Conservation (phyloP, 2,888 invertebrate species). For the Drosophila atroscutellata region DNA sequence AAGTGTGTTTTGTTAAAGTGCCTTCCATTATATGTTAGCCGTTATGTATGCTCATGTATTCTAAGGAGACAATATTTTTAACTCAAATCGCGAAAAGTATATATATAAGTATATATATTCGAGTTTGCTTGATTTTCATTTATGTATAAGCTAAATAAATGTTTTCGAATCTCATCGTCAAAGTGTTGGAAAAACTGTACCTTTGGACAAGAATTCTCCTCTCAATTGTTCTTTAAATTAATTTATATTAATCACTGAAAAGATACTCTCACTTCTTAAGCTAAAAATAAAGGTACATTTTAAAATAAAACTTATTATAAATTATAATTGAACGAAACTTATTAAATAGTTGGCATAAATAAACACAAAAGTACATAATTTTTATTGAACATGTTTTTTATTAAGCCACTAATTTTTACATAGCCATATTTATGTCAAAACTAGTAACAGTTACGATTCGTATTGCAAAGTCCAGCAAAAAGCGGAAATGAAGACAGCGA, state of each 20-base stretch:
- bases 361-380: not conserved
- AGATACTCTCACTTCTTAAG: not conserved
- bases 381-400: not conserved
- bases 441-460: not conserved
- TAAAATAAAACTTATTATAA: not conserved
- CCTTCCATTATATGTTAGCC: not conserved
- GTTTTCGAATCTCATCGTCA: not conserved
- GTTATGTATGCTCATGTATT: conserved; percentile 7
- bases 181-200: not conserved
- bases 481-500: conserved; percentile 1
- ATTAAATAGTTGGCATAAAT: not conserved
- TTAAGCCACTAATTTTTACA: not conserved
- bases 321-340: not conserved
- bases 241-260: not conserved
- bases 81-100: not conserved
- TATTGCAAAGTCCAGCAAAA: not conserved
- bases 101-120: not conserved
- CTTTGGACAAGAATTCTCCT: not conserved
- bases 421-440: not conserved
- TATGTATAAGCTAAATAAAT: not conserved
- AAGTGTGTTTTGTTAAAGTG: conserved; percentile 29
- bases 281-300: not conserved
- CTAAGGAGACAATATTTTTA: not conserved
- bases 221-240: not conserved
- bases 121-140: not conserved